phyloP scores from a whole-genome alignment of 2,888 invertebrate species.

The Netelia fuscicornis region DNA sequence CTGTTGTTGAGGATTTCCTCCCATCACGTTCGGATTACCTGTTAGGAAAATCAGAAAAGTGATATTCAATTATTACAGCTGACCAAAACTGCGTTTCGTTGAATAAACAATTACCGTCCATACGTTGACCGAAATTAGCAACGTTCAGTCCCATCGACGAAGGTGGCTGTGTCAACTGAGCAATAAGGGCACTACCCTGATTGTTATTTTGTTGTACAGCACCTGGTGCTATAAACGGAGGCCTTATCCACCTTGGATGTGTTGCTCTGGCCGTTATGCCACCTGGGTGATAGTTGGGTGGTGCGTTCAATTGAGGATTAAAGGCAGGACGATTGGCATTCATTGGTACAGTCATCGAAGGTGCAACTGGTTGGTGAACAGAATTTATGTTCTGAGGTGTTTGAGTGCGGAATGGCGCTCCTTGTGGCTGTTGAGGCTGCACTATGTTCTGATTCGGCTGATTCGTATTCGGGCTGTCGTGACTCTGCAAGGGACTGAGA shows the following conservation, averaged over 20 bases:
- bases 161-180: slow-evolving; percentile 87
- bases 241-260: slow-evolving; percentile 78
- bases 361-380: slow-evolving; percentile 80
- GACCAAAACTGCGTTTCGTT: not conserved
- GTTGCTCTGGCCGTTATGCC: slow-evolving; percentile 76
- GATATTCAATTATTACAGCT: slow-evolving; percentile 37
- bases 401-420: slow-evolving; percentile 83
- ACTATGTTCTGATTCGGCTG: slow-evolving; percentile 81
- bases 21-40: slow-evolving; percentile 79
- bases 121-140: slow-evolving; percentile 85
- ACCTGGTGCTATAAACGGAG: slow-evolving; percentile 80
- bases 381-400: slow-evolving; percentile 79
- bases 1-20: slow-evolving; percentile 83
- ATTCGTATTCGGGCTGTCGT: slow-evolving; percentile 86
- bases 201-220: slow-evolving; percentile 78
- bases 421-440: slow-evolving; percentile 82
- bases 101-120: slow-evolving; percentile 78
- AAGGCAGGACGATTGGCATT: slow-evolving; percentile 81
- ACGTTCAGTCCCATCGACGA: slow-evolving; percentile 85
- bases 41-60: slow-evolving; percentile 33
- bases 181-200: slow-evolving; percentile 87
- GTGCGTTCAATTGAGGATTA: slow-evolving; percentile 84
- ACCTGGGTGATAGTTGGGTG: slow-evolving; percentile 85
- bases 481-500: slow-evolving; percentile 86
- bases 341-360: slow-evolving; percentile 78